These are phyloP conservation scores for Griposia aprilina DNA, from an alignment of 2,888 invertebrate species.

Conservation along the genomic window DNA sequence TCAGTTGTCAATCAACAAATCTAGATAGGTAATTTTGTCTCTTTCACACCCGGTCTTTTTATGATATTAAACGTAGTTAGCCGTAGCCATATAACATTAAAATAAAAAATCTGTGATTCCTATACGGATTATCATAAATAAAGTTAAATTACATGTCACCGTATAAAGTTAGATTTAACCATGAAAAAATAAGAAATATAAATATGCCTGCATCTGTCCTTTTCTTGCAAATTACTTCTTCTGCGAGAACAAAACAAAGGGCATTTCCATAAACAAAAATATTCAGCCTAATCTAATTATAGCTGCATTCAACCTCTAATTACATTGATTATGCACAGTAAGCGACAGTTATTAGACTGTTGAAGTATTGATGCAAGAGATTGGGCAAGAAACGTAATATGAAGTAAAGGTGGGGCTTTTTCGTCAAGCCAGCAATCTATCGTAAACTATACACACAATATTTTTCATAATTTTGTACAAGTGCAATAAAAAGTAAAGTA, in stretches of 20 bases:
- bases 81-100: background rate
- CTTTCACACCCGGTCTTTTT: conserved; percentile 48
- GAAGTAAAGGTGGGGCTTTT: background rate
- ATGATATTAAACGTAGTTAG: background rate
- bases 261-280: conserved; percentile 55
- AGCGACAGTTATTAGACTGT: background rate
- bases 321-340: background rate
- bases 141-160: too few species aligned
- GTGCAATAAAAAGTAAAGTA: background rate
- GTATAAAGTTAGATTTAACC: background rate
- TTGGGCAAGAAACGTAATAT: too few species aligned
- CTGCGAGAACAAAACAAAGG: conserved; percentile 50
- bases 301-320: conserved; percentile 13
- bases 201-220: conserved; percentile 19
- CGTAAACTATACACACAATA: background rate
- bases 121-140: background rate
- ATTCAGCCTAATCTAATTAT: conserved; percentile 22
- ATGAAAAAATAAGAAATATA: background rate
- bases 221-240: conserved; percentile 54
- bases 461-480: background rate
- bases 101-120: background rate
- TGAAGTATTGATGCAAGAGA: background rate
- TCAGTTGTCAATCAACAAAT: conserved; percentile 71
- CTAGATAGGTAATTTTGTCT: conserved; percentile 52
- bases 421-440: background rate